phyloP scores from a whole-genome alignment of 2,888 invertebrate genomes.

The Sinodicranocentrus sp. region DNA sequence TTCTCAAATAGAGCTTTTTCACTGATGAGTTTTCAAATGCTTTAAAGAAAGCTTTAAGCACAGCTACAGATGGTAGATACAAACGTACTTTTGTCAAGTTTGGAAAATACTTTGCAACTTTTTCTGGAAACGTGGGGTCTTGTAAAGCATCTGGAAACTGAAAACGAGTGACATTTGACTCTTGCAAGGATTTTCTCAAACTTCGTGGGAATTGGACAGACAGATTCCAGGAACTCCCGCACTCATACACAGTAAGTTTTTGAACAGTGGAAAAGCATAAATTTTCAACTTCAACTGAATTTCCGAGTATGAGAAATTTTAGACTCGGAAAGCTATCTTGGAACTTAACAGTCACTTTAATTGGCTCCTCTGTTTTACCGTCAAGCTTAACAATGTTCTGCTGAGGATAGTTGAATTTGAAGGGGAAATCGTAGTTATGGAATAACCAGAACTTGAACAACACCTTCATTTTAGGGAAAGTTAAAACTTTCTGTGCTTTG shows the following conservation, averaged over 20 bases:
- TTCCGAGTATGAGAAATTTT: slow-evolving; percentile 68
- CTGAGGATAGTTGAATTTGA: slow-evolving; percentile 60
- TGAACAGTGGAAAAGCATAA: slow-evolving; percentile 60
- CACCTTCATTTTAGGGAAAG: slow-evolving; percentile 58
- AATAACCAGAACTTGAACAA: slow-evolving; percentile 62
- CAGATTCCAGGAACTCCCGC: too few species aligned
- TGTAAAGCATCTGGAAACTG: slow-evolving; percentile 73
- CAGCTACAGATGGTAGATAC: too few species aligned
- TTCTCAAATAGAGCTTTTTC: too few species aligned
- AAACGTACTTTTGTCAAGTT: slow-evolving; percentile 67
- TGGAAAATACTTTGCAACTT: slow-evolving; percentile 67
- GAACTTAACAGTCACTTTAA: slow-evolving; percentile 52
- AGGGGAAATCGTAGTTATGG: slow-evolving; percentile 66
- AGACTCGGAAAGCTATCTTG: slow-evolving; percentile 36
- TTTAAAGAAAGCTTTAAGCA: slow-evolving; percentile 72
- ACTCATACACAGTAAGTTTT: slow-evolving; percentile 61
- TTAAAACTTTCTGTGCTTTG: slow-evolving; percentile 51
- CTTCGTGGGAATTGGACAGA: slow-evolving; percentile 54
- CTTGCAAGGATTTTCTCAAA: slow-evolving; percentile 30
- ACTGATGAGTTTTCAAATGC: slow-evolving; percentile 55
- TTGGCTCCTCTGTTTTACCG: slow-evolving; percentile 36
- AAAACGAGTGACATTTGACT: slow-evolving; percentile 39
- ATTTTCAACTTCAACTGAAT: slow-evolving; percentile 70
- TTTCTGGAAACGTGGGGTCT: slow-evolving; percentile 64
- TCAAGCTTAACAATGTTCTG: slow-evolving; percentile 21